Evolutionary conservation across 2,113 vertebrate genomes (phyloP).

Genomic region (Grantiella picta): DNA sequence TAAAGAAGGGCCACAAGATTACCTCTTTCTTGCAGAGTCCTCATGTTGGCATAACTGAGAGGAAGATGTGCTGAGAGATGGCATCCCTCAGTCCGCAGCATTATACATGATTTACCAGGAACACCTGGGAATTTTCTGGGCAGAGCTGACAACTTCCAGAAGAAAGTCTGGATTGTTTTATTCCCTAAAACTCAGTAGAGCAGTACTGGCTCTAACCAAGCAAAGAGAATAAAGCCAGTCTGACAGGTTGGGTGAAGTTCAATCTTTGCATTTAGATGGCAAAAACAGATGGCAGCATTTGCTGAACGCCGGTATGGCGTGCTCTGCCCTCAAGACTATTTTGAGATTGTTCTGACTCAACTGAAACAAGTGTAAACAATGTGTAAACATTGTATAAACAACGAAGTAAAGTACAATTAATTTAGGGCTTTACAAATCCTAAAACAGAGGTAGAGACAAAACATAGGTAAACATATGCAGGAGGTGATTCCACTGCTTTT

Average conservation of each 20-base stretch:
- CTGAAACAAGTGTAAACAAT: not conserved
- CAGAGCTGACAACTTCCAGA: not conserved
- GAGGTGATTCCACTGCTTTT: not conserved
- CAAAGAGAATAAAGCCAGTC: not conserved
- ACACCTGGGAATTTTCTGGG: fast-evolving
- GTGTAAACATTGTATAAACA: not conserved
- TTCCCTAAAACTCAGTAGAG: not conserved
- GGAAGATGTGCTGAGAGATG: not conserved
- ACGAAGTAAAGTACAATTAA: not conserved
- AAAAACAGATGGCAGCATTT: not conserved
- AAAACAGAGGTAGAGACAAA: not conserved
- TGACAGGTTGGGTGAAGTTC: not conserved
- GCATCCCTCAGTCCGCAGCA: not conserved
- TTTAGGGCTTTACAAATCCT: not conserved
- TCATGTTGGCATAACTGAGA: not conserved
- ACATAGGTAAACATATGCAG: not conserved
- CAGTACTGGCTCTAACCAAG: not conserved
- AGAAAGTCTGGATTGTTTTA: not conserved
- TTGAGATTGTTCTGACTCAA: not conserved
- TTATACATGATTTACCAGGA: not conserved
- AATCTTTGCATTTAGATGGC: not conserved
- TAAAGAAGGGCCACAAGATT: not conserved
- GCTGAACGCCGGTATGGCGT: not conserved
- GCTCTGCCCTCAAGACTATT: not conserved
- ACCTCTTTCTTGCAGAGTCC: not conserved